Evolutionary conservation across 2,888 invertebrate genomes (phyloP).

Genomic region (Cataglyphis rosenhaueri): DNA sequence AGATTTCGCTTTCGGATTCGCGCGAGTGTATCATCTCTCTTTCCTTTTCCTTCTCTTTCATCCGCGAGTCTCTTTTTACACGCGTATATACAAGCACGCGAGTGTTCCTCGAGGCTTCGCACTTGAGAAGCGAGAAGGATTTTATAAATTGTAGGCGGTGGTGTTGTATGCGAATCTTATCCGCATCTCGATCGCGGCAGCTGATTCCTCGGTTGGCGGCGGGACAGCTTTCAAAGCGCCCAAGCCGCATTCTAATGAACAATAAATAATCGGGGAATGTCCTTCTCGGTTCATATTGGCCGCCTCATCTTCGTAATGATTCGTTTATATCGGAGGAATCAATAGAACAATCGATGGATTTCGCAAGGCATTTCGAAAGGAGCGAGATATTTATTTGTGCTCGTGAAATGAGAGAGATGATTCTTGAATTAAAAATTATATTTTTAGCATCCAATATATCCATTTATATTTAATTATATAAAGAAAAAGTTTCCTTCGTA

Average conservation of each 20-base stretch:
- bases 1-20: slow-evolving; percentile 62
- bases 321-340: slow-evolving; percentile 46
- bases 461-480: not conserved
- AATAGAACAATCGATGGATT: slow-evolving; percentile 46
- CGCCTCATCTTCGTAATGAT: slow-evolving; percentile 22
- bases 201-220: slow-evolving; percentile 72
- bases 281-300: slow-evolving; percentile 50
- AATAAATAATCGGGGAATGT: slow-evolving; percentile 79
- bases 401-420: slow-evolving; percentile 31
- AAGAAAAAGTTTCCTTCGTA: not conserved
- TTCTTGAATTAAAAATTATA: not conserved
- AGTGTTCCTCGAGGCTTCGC: slow-evolving; percentile 45
- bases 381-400: not conserved
- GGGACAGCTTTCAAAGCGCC: slow-evolving; percentile 62
- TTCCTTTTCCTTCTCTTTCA: slow-evolving; percentile 27
- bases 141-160: slow-evolving; percentile 81
- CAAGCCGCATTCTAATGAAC: slow-evolving; percentile 81
- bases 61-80: not conserved
- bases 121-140: slow-evolving; percentile 58
- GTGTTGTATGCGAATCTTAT: slow-evolving; percentile 73
- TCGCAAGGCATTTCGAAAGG: not conserved
- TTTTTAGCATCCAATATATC: not conserved
- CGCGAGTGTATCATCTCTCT: slow-evolving; percentile 26
- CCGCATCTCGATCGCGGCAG: slow-evolving; percentile 77
- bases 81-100: slow-evolving; percentile 3